A percentile compares a stretch with the other conserved stretches of the same genome.
Conservation (phyloP, 2,888 invertebrate species). For the Tethea ocularis region DNA sequence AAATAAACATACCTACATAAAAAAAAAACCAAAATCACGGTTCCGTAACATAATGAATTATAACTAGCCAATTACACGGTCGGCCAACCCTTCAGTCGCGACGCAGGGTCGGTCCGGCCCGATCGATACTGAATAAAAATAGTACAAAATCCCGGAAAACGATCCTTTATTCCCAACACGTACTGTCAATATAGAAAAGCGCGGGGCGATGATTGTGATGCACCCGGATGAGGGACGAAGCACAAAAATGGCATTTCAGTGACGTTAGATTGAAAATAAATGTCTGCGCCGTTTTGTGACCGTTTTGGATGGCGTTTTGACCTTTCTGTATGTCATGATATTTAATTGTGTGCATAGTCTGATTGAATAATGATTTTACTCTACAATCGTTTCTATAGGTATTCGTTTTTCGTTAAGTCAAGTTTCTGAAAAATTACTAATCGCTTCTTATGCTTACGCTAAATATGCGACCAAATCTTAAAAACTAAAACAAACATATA, state of each 20-base stretch:
- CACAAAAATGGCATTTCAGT: constrained; percentile 60
- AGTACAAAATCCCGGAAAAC: constrained; percentile 75
- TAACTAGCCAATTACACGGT: constrained; percentile 79
- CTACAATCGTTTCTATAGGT: no score
- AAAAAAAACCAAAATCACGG: constrained; percentile 57
- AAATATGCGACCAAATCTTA: no score
- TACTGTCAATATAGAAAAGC: constrained; percentile 79
- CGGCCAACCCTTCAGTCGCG: constrained; percentile 72
- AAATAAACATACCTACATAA: constrained; percentile 19
- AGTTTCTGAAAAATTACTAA: no score
- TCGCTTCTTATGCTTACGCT: no score
- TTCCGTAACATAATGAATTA: constrained; percentile 73
- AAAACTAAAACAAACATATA: no score
- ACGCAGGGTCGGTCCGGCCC: constrained; percentile 51
- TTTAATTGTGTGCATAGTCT: no score
- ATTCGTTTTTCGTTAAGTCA: no score
- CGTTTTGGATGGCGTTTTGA: constrained; percentile 15
- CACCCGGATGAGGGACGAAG: constrained; percentile 61
- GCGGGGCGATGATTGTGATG: constrained; percentile 79
- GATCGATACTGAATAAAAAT: constrained; percentile 80
- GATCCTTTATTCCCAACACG: constrained; percentile 73
- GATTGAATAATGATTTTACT: no score
- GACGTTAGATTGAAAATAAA: constrained; percentile 75
- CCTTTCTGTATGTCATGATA: constrained; percentile 6
- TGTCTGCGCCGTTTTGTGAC: constrained; percentile 24